Conservation (phyloP, 2,888 invertebrate species). For the Dolichomitus sp. region DNA sequence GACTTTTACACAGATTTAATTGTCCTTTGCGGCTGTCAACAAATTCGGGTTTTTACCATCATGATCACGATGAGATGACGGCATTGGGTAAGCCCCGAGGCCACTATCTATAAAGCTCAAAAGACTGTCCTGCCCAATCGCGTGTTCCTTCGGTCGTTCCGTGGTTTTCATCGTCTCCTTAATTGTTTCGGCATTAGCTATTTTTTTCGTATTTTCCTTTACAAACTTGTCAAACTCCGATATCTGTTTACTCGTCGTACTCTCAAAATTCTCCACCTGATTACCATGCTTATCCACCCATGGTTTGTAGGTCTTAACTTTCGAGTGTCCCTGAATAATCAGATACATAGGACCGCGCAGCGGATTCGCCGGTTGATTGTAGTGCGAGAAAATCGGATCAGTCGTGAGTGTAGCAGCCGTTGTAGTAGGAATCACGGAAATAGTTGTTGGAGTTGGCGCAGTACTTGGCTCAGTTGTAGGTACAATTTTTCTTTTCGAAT, state of each 20-base stretch:
- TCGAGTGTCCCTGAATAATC: conserved; percentile 95
- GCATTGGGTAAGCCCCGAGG: conserved; percentile 75
- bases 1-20: neutral
- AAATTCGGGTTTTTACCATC: conserved; percentile 56
- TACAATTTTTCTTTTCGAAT: conserved; percentile 64
- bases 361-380: conserved; percentile 89
- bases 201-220: conserved; percentile 74
- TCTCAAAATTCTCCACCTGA: conserved; percentile 70
- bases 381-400: conserved; percentile 89
- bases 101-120: conserved; percentile 79
- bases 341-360: conserved; percentile 90
- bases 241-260: conserved; percentile 70
- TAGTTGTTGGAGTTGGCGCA: conserved; percentile 68
- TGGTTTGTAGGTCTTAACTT: conserved; percentile 94
- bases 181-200: conserved; percentile 38
- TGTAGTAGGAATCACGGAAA: conserved; percentile 72
- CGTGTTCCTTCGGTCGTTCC: conserved; percentile 60
- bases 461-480: conserved; percentile 68
- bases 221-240: conserved; percentile 79
- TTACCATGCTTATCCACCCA: conserved; percentile 74
- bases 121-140: conserved; percentile 70
- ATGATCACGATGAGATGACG: conserved; percentile 61
- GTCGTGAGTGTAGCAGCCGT: conserved; percentile 88
- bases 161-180: conserved; percentile 63
- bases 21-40: neutral